Evolutionary conservation across 2,113 vertebrate genomes (phyloP).

Genomic region (Crotalus horridus): DNA sequence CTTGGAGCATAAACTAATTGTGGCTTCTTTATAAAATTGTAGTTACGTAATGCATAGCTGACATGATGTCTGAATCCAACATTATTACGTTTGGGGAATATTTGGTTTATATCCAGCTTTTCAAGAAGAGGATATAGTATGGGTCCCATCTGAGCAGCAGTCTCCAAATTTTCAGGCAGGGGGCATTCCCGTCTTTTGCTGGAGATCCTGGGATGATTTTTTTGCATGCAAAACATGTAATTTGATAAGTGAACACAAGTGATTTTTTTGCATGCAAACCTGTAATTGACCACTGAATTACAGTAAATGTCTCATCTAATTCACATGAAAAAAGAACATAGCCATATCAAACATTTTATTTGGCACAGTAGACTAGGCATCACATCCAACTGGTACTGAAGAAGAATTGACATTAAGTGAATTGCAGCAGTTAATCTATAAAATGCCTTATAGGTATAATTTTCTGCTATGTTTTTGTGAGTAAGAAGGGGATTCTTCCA

Average conservation of each 20-base stretch:
- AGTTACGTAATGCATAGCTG: neutral
- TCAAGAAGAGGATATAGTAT: neutral
- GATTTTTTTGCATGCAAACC: neutral
- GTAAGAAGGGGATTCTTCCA: slow-evolving; percentile 10
- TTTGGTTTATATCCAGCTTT: neutral
- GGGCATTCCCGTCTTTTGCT: neutral
- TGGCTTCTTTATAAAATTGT: neutral
- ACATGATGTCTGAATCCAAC: neutral
- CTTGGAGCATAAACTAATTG: neutral
- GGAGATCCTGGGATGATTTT: neutral
- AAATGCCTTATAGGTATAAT: slow-evolving; percentile 3
- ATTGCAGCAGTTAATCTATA: neutral
- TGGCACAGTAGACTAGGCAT: neutral
- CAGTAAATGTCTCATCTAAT: neutral
- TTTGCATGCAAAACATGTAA: neutral
- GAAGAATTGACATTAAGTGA: neutral
- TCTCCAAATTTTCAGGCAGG: neutral
- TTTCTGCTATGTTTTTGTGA: accelerated
- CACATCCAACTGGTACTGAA: neutral
- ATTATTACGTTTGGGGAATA: too few species aligned
- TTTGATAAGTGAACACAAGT: neutral
- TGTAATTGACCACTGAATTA: neutral
- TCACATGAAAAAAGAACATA: neutral
- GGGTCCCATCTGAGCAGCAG: neutral
- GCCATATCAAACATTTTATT: neutral